Percentiles rank a stretch among this genome's conserved stretches.
Evolutionary conservation across 2,113 vertebrate genomes (phyloP).

Genomic region (Carassius gibelio): DNA sequence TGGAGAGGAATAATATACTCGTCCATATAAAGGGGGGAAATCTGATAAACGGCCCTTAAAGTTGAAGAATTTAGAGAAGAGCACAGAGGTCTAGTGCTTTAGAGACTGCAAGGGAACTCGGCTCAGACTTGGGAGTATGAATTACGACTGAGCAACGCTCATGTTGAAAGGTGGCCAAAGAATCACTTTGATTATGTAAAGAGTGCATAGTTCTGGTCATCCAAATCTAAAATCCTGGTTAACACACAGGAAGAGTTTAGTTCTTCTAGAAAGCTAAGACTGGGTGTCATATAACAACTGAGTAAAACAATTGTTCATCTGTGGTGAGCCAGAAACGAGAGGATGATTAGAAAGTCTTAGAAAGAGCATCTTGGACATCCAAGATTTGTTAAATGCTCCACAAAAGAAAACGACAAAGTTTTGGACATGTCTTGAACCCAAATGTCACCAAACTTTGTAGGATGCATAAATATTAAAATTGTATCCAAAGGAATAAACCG

Average conservation of each 20-base stretch:
- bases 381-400: not conserved
- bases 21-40: constrained; percentile 50
- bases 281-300: constrained; percentile 41
- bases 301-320: constrained; percentile 45
- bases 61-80: constrained; percentile 55
- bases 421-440: not conserved
- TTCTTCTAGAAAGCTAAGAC: constrained; percentile 24
- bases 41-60: constrained; percentile 55
- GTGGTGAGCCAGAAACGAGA: constrained; percentile 27
- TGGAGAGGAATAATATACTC: constrained; percentile 58
- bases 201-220: constrained; percentile 2
- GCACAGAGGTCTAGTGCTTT: constrained; percentile 51
- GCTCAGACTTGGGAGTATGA: constrained; percentile 35
- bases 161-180: constrained; percentile 38
- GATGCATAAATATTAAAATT: not conserved
- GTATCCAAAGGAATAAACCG: not conserved
- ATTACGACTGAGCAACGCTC: constrained; percentile 33
- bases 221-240: not conserved
- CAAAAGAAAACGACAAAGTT: not conserved
- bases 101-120: constrained; percentile 49
- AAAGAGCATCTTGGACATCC: constrained; percentile 25
- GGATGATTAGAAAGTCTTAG: constrained; percentile 54
- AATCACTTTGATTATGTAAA: not conserved
- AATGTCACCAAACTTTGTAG: not conserved
- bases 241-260: constrained; percentile 17